Evolutionary conservation across 1,140 invertebrate genomes (phyloP), one percentile per base, ranked within the genome.

Genomic region (Fragariocoptes setiger): DNA sequence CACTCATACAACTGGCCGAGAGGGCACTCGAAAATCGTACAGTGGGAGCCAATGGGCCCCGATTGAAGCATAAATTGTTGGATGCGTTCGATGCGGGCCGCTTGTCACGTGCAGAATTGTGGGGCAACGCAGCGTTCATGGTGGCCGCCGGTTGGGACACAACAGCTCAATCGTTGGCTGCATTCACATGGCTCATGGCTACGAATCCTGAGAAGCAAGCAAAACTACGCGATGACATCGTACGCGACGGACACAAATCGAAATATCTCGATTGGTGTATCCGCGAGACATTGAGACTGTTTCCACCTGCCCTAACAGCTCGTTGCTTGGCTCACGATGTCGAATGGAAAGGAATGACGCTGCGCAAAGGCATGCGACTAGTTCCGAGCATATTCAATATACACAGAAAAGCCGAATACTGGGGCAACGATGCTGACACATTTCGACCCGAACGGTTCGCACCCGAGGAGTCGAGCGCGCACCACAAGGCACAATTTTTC

Each of bases 401-500:
- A 15, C 17, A 41, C 12, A 40, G 37, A 43, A 17, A n/a, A 42
- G n/a, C 8, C 8, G 25, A 31, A n/a, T 31, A 31, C n/a, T 31
- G 25, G 25, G 25, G 25, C 25, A n/a, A 31, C 8, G 25, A 31
- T 31, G 25, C 25, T n/a, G 25, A 31, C 8, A n/a, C 8, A 31
- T 31, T 8, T 31, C 8, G n/a, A 31, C 25, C 25, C 8, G 25
- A 31, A n/a, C 56, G 56, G 47, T 57, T 56, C 44, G 43, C 40
- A 4, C 39, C 48, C 4, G 53, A 56, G 22, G 48, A 43, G 13
- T 48, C 47, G 44, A 38, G 38, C 2, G 46, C 20, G 4, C 47
- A 51, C 21, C 51, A 56, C 39, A 50, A 49, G 5, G 49, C 50
- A 45, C 47, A 53, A 5, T 58, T 49, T 47, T 45, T 56, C 40